Conservation (phyloP, 2,888 invertebrate genomes). For the Zeuzera pyrina region DNA sequence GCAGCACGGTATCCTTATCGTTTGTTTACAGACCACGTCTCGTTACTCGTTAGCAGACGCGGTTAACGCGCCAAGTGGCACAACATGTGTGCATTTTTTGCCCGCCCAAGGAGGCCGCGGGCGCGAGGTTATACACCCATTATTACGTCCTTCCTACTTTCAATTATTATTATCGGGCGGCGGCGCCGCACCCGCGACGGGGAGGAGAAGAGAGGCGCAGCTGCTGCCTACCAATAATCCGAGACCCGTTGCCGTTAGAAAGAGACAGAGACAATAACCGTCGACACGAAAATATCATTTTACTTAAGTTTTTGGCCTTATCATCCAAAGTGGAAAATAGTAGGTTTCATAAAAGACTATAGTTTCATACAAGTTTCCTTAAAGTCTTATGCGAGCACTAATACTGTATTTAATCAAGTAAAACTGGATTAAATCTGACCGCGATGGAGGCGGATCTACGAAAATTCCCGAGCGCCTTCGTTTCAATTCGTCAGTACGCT, state of each 20-base stretch:
- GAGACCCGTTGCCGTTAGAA: constrained; percentile 58
- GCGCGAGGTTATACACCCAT: constrained; percentile 73
- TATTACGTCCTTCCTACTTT: constrained; percentile 74
- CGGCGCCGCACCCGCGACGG: constrained; percentile 64
- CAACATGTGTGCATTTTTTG: constrained; percentile 71
- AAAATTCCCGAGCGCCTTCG: constrained; percentile 53
- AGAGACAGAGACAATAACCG: constrained; percentile 44
- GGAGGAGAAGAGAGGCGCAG: constrained; percentile 74
- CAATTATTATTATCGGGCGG: constrained; percentile 73
- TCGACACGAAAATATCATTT: constrained; percentile 20
- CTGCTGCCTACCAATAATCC: constrained; percentile 75
- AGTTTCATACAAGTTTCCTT: no score
- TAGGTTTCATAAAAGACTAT: no score
- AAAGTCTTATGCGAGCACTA: no score
- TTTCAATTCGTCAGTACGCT: constrained; percentile 53
- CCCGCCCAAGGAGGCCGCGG: constrained; percentile 74
- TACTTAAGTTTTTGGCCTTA: constrained; percentile 1
- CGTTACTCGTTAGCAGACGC: constrained; percentile 35
- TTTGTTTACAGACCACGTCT: constrained; percentile 46
- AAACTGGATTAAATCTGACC: constrained; percentile 37
- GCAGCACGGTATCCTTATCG: constrained; percentile 36
- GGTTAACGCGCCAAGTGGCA: constrained; percentile 37
- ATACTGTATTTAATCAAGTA: no score
- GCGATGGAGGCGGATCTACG: constrained; percentile 72
- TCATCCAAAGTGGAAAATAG: no score